Base-by-base conservation (phyloP, 2,888 invertebrate genomes). In the Sycophila texana region DNA sequence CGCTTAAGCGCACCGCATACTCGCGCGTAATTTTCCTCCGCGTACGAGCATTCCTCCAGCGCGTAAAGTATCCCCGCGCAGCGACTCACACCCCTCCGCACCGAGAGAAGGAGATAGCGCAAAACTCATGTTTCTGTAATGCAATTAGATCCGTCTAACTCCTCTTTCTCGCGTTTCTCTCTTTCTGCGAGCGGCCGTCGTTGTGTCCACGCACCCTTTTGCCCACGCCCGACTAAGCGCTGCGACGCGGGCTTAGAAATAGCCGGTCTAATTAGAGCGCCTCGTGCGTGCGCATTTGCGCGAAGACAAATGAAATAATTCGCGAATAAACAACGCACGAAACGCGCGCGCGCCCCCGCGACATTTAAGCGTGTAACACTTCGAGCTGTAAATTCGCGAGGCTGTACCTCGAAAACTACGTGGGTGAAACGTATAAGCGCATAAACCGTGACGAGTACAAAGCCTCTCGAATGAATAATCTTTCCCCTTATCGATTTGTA, bases 121-220 rank as follows among this genome's bases (percentile, higher is more conserved):
- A 47, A 86, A 85, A 87, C 86, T 88, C 89, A 87, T 89, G 89
- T 89, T 89, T 89, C 85, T 85, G 86, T 89, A 88, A 88, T 88
- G 89, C 87, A 89, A 89, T 89, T 89, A 89, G 88, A 88, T 85
- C 82, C 55, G 72, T 73, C 79, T 76, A 75, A 63, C 53, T 14
- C 49, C 65, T 55, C n/a, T 60, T 16, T 30, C 66, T n/a, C 39
- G 61, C 61, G 18, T 18, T n/a, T 5, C 7, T 10, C 49, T 10
- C n/a, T n/a, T 57, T 53, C n/a, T 26, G 16, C 16, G 14, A 10
- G 60, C 0, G 63, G 16, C 18, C 18, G n/a, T 26, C 30, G 16
- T n/a, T 18, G 20, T 53, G 78, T 67, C 57, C 67, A 63, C 20
- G 70, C 60, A 66, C 74, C 74, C 80, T 77, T 77, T 80, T 61